Evolutionary conservation across 2,113 vertebrate genomes (phyloP).

Genomic region (Chascanopsetta lugubris): DNA sequence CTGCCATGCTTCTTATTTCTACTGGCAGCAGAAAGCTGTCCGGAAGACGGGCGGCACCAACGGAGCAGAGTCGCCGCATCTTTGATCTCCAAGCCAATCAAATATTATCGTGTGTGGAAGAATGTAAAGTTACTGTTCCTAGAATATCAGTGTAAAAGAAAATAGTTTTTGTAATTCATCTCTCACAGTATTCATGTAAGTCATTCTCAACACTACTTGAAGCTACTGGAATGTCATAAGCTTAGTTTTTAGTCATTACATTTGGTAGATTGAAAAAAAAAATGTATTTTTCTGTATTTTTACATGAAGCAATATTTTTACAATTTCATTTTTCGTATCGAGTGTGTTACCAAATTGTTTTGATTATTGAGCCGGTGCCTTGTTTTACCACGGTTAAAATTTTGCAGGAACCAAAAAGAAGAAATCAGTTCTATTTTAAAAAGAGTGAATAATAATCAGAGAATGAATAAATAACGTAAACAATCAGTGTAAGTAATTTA

Average conservation of each 20-base stretch:
- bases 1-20: constrained; percentile 70
- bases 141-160: too few species aligned
- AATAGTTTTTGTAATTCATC: too few species aligned
- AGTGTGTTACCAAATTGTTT: background rate
- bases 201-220: background rate
- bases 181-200: background rate
- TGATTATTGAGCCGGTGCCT: background rate
- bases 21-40: constrained; percentile 8
- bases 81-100: background rate
- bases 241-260: background rate
- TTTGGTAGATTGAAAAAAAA: background rate
- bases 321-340: background rate
- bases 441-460: too few species aligned
- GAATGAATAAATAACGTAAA: too few species aligned
- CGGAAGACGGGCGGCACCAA: background rate
- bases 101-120: background rate
- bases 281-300: background rate
- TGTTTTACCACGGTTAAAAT: background rate
- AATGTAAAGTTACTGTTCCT: too few species aligned
- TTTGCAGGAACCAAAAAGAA: background rate
- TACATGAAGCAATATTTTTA: background rate
- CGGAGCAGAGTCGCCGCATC: background rate
- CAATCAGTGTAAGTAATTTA: background rate
- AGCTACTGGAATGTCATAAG: background rate
- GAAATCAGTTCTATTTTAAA: too few species aligned